These are phyloP conservation scores for Sinotaia quadrata DNA, from an alignment of 2,888 invertebrate species.

Conservation along the genomic window DNA sequence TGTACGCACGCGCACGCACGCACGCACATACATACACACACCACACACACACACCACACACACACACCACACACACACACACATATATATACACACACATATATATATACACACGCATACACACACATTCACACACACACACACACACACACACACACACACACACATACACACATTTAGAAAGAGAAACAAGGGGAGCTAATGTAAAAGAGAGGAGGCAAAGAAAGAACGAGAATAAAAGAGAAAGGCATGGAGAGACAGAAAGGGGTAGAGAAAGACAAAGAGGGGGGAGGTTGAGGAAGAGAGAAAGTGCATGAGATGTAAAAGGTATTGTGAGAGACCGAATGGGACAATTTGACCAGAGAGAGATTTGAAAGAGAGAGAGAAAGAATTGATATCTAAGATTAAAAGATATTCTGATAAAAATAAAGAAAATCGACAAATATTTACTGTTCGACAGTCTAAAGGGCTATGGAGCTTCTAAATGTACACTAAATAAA, in stretches of 20 bases:
- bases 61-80: too few relatives aligned
- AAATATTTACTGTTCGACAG: too few relatives aligned
- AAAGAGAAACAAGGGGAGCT: not conserved
- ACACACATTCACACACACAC: not conserved
- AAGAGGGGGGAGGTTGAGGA: not conserved
- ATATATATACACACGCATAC: not conserved
- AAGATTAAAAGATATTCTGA: too few relatives aligned
- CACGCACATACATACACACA: too few relatives aligned
- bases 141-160: not conserved
- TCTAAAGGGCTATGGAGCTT: too few relatives aligned
- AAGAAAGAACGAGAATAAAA: not conserved
- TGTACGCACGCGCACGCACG: not conserved
- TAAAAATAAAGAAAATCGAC: too few relatives aligned
- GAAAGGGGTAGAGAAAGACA: not conserved
- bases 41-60: too few relatives aligned
- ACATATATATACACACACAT: not conserved
- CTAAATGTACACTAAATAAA: too few relatives aligned
- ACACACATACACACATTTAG: not conserved
- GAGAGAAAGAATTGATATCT: not conserved
- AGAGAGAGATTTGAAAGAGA: conserved; percentile 8
- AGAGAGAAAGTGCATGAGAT: not conserved
- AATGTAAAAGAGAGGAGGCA: not conserved
- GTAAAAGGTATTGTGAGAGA: not conserved
- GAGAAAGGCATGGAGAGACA: conserved; percentile 1
- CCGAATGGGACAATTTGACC: too few relatives aligned